Evolutionary conservation across 2,888 invertebrate genomes (phyloP), one percentile per base, ranked within the genome.

Genomic region (Hypselothyrea guttata): DNA sequence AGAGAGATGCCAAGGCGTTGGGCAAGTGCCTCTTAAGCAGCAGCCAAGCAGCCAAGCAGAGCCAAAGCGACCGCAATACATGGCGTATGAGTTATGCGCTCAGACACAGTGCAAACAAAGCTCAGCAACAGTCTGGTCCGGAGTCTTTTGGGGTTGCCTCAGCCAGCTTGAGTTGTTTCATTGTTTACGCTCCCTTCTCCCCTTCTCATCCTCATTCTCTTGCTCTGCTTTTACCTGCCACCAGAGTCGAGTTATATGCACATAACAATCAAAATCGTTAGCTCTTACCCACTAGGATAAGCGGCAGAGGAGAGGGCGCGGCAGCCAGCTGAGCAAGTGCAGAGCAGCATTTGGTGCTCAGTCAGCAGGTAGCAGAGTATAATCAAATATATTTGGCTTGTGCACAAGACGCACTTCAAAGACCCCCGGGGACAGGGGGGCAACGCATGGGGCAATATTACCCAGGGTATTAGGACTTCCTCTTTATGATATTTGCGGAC

Each of bases 211-310:
- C 22, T 22, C 22, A n/a, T 22, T 22, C 22, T 22, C 4, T 7
- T 7, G 22, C 22, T n/a, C 22, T 3, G 41, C 28, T 65, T 47
- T 28, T 15, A 16, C 34, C 72, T 62, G 84, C 75, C 85, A 83
- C 71, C 69, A 61, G 69, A 63, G 72, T 53, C 55, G 57, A 75
- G 72, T 71, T 76, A 71, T 57, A 61, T 73, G 62, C 53, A 61
- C 69, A 69, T 68, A 79, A 79, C 76, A 78, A 78, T 78, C 85
- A 75, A 71, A 82, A 65, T 68, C 83, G 85, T 84, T 82, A 75
- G 85, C 63, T 74, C 59, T 66, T 58, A 57, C 53, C 62, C 53
- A 51, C 42, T 41, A 11, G 13, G 33, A 30, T 35, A 46, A 48
- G 38, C 15, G 8, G 48, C 0, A n/a, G 22, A 16, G 9, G 48